phyloP scores from a whole-genome alignment of 2,113 vertebrate genomes.

The Drymodes brunneopygia region DNA sequence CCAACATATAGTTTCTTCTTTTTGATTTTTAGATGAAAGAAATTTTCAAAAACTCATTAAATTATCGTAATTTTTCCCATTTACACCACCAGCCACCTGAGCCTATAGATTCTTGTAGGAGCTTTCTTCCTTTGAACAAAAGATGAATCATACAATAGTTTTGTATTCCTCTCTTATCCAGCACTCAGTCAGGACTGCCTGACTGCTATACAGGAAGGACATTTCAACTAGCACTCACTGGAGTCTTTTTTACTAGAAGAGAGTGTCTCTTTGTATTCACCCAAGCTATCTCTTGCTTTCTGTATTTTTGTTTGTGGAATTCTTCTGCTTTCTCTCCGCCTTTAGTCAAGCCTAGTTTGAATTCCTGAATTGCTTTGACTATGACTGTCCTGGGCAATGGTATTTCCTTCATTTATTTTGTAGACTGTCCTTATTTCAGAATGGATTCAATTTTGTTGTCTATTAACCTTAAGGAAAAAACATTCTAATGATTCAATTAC shows the following conservation, averaged over 20 bases:
- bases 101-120: neutral
- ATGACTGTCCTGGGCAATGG: neutral
- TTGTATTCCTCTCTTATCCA: neutral
- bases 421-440: neutral
- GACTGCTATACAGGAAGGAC: neutral
- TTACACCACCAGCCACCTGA: neutral
- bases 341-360: neutral
- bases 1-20: neutral
- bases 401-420: conserved; percentile 20
- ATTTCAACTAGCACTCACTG: neutral
- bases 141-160: neutral
- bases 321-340: neutral
- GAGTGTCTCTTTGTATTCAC: neutral
- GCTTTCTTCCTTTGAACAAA: neutral
- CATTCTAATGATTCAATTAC: neutral
- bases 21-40: neutral
- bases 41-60: neutral
- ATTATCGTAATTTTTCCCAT: neutral
- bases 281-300: neutral
- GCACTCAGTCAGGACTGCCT: neutral
- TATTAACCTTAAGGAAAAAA: neutral
- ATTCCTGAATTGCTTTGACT: neutral
- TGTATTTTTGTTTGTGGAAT: neutral
- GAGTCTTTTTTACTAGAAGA: neutral
- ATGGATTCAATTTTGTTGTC: neutral